Percentiles rank a stretch among this genome's conserved stretches.
phyloP scores from a whole-genome alignment of 2,113 vertebrate species.

The human region GRCh38 chr14:94518501-94519000 shows the following conservation, averaged over 20 bases:
- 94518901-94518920: background rate
- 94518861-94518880: background rate
- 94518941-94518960: background rate
- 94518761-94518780: background rate
- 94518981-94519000: fast-evolving
- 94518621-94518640: background rate
- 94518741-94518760: fast-evolving
- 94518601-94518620: background rate
- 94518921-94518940: background rate
- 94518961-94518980: too few species aligned
- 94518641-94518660: background rate
- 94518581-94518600: background rate
- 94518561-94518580: background rate
- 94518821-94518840: background rate
- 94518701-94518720: background rate
- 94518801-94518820: background rate
- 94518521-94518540: background rate
- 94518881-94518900: background rate
- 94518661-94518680: background rate
- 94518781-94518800: background rate
- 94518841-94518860: background rate
- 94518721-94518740: background rate
- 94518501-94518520: background rate
- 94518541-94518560: background rate
- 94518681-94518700: background rate